Evolutionary conservation across 1,140 invertebrate species (phyloP).

Genomic region (Sesamia nonagrioides): DNA sequence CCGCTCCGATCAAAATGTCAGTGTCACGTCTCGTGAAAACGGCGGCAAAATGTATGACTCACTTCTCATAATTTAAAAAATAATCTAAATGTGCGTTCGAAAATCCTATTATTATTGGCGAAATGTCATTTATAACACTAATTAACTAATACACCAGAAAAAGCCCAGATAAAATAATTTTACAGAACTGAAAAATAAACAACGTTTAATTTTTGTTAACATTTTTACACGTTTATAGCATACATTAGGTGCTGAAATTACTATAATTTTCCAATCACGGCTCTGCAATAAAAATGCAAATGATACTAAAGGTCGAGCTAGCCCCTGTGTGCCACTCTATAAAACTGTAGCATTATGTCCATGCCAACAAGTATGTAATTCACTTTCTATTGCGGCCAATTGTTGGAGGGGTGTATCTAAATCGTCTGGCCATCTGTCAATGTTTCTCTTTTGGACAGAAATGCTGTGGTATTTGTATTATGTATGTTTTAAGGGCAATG

Average conservation of each 20-base stretch:
- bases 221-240: no score
- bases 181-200: no score
- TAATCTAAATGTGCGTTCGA: no score
- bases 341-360: constrained; percentile 15
- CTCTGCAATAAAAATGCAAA: constrained; percentile 52
- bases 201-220: no score
- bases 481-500: neutral
- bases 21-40: no score
- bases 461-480: neutral
- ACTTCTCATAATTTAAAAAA: no score
- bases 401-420: constrained; percentile 33
- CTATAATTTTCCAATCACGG: constrained; percentile 37
- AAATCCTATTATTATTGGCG: no score
- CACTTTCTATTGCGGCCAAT: constrained; percentile 49
- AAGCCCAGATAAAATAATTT: no score
- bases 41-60: no score
- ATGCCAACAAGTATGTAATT: constrained; percentile 47
- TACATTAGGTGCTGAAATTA: neutral
- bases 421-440: constrained; percentile 46
- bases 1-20: no score
- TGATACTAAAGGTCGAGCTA: constrained; percentile 20
- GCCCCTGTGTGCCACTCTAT: neutral
- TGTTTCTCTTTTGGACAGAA: constrained; percentile 3
- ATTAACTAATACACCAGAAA: no score
- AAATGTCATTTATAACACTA: no score